Evolutionary conservation across 2,888 invertebrate genomes (phyloP), one percentile per base, ranked within the genome.

Genomic region (Galerucella calmariensis): DNA sequence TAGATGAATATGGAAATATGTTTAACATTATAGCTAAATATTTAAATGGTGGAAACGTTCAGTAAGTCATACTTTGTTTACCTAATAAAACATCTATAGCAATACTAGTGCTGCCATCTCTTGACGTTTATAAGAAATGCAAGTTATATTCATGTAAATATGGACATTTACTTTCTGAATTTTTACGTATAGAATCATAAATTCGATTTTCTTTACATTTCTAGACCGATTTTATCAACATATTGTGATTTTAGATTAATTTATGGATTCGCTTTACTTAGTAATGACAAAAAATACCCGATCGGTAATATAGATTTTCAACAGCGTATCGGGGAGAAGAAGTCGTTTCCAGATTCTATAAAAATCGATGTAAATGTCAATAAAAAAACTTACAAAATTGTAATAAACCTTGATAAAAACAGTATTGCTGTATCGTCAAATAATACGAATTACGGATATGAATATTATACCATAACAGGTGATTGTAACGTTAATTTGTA

Each of bases 1-100:
- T 73, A 66, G 88, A 90, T 3, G 84, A 85, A 62, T 90, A 92
- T 78, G 93, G 94, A 1, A 90, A 90, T 0, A 86, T 90, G 10
- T 89, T 92, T 63, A 88, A 90, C 75, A 82, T 93, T 4, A 88
- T 89, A 10, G 89, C 89, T 0, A 84, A 90, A 69, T 90, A 90
- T 8, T 89, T 90, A 72, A 89, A 88, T 66, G 86, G 83, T 3
- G 88, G 88, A 16, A 85, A 92, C 75, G 89, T 91, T 2, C 89
- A 90, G 93, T 93, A 86, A 90, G 91, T 75, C 59, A 69, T 48
- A 44, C 44, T 63, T 9, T 63, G 8, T n/a, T n/a, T n/a, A n/a
- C n/a, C n/a, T n/a, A n/a, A n/a, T n/a, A n/a, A n/a, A n/a, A n/a
- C n/a, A n/a, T 35, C 0, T 8, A 35, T 35, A 8, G 5, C 35